Base-by-base conservation (phyloP, 2,113 vertebrate genomes). In the Aldabrachelys gigantea region DNA sequence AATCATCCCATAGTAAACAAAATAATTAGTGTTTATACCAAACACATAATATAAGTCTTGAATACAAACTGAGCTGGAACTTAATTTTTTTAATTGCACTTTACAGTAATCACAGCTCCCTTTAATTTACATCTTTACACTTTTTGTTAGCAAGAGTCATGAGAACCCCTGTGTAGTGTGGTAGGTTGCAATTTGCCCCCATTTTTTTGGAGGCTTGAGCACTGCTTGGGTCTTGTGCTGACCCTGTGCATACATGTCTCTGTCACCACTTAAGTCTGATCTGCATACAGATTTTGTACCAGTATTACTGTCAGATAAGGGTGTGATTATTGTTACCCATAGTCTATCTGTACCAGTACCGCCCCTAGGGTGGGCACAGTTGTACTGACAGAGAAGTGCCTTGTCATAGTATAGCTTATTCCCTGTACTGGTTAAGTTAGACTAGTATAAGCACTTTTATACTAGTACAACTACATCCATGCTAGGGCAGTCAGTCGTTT, bases 111-210 rank as follows among this genome's bases (percentile, higher is more conserved):
- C 50, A 4, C 14, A 3, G 14, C 0, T 50, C 53, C 31, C 80
- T 59, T 59, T 49, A 19, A 13, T 21, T 6, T 53, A 10, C 47
- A 35, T 72, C 59, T 38, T 14, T 35, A 5, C 1, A 11, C 25
- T 29, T 16, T 44, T 16, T 44, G 47, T 12, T 41, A 8, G 19
- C 10, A 25, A n/a, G 27, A 5, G 11, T 44, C 22, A 8, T 24
- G 17, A 38, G 69, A 21, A 82, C 38, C 29, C 65, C 25, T 24
- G 72, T 76, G 56, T 59, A 27, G 56, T 57, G 10, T 27, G 25
- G 10, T 4, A 44, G 75, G 41, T 13, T 5, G 0, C 2, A 31
- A 6, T 12, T 17, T 17, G 0, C 0, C 0, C 6, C 72, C 24
- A 21, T 50, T 25, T 0, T 0, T 47, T 31, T 31, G 16, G 4